phyloP scores from a whole-genome alignment of 1,140 invertebrate genomes.

The Ylistrum balloti region DNA sequence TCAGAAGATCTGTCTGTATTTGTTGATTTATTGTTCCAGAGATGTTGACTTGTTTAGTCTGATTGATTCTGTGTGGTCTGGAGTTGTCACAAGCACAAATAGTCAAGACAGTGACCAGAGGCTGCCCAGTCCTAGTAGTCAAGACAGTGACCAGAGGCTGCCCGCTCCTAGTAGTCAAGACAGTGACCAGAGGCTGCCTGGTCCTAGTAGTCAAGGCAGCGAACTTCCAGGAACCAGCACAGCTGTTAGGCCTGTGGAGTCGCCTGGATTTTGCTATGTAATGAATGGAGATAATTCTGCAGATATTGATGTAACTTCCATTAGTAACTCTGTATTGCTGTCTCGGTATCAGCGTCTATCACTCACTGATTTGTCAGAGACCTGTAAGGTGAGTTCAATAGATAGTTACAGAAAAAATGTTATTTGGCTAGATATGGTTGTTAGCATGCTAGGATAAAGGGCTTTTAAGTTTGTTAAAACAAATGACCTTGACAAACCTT shows the following conservation, averaged over 20 bases:
- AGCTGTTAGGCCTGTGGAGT: not conserved
- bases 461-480: too few relatives aligned
- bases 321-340: not conserved
- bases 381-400: not conserved
- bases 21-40: not conserved
- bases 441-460: too few relatives aligned
- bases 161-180: not conserved
- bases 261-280: not conserved
- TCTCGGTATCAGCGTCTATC: not conserved
- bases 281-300: not conserved
- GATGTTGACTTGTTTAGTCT: not conserved
- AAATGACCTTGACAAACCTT: too few relatives aligned
- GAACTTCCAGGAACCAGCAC: not conserved
- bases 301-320: not conserved
- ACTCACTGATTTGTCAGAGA: not conserved
- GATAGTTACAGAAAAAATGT: too few relatives aligned
- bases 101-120: not conserved
- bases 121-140: not conserved
- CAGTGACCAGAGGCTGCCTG: not conserved
- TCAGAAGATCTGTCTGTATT: too few relatives aligned
- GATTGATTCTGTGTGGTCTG: conserved; percentile 24
- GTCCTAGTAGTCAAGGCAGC: not conserved
- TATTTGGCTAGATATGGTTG: too few relatives aligned
- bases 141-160: not conserved
- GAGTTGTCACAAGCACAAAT: not conserved